A percentile compares a stretch with the other conserved stretches of the same genome.
These are phyloP conservation scores for Lampris megalopsis DNA, from an alignment of 2,113 vertebrate species.

Conservation along the genomic window DNA sequence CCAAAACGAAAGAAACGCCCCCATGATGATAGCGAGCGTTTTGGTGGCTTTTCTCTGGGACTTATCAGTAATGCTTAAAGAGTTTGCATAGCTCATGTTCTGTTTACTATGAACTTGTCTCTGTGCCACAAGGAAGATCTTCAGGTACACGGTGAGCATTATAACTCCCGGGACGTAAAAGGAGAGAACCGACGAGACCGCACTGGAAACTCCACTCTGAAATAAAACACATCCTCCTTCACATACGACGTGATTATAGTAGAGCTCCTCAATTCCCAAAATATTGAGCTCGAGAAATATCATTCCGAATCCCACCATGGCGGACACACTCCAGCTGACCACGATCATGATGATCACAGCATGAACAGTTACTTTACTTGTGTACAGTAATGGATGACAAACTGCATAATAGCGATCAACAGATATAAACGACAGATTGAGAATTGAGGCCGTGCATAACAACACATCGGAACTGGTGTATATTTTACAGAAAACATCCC, in stretches of 20 bases:
- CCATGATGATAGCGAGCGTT: slow-evolving; percentile 83
- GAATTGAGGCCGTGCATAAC: slow-evolving; percentile 25
- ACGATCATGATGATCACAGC: slow-evolving; percentile 78
- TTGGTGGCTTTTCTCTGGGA: slow-evolving; percentile 40
- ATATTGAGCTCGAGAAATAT: slow-evolving; percentile 84
- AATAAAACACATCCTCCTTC: slow-evolving; percentile 78
- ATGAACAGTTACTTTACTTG: slow-evolving; percentile 74
- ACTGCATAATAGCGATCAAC: slow-evolving; percentile 39
- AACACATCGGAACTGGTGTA: slow-evolving; percentile 32
- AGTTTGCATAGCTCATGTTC: background rate
- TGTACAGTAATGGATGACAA: slow-evolving; percentile 76
- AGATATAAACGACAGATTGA: slow-evolving; percentile 35
- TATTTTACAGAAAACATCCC: slow-evolving; percentile 28
- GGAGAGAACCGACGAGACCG: slow-evolving; percentile 77
- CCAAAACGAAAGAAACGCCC: slow-evolving; percentile 85
- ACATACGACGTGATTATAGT: slow-evolving; percentile 67
- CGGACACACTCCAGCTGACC: slow-evolving; percentile 81
- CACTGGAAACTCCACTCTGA: slow-evolving; percentile 78
- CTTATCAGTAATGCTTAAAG: slow-evolving; percentile 3
- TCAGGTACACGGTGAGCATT: slow-evolving; percentile 27
- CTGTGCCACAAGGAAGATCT: slow-evolving; percentile 31
- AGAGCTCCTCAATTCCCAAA: slow-evolving; percentile 77
- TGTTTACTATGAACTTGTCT: slow-evolving; percentile 76
- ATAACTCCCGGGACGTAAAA: slow-evolving; percentile 63
- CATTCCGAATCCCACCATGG: slow-evolving; percentile 83